A percentile compares a stretch with the other conserved stretches of the same genome.
phyloP scores from a whole-genome alignment of 2,797 vertebrate species.

The Paramormyrops hopkinsi region DNA sequence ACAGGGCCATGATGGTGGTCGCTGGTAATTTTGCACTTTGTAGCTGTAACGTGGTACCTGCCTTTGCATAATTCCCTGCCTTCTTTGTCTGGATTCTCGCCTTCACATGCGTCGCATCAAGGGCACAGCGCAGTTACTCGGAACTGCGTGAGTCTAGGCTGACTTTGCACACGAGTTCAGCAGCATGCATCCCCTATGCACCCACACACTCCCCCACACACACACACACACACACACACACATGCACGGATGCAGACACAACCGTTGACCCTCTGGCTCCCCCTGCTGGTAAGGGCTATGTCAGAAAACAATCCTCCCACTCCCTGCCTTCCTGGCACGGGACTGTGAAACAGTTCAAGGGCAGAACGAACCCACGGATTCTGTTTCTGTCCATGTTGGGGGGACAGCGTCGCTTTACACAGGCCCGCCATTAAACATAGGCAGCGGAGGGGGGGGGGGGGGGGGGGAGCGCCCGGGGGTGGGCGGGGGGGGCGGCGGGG shows the following conservation, averaged over 20 bases:
- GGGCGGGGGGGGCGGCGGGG: too few relatives aligned
- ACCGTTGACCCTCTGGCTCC: background rate
- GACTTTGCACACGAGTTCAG: background rate
- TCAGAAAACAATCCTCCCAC: background rate
- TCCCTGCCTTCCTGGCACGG: background rate
- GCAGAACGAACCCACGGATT: constrained; percentile 1
- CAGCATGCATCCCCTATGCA: background rate
- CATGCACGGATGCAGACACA: background rate
- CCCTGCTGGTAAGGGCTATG: background rate
- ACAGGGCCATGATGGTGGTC: background rate
- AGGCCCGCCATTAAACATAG: background rate
- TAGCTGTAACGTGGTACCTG: background rate
- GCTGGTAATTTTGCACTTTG: background rate
- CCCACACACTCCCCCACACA: background rate
- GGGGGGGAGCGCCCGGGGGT: too few relatives aligned
- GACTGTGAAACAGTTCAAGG: constrained; percentile 1
- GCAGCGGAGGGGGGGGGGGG: background rate
- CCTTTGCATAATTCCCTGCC: background rate
- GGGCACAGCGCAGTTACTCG: background rate
- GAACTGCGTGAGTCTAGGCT: background rate
- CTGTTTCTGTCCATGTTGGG: background rate
- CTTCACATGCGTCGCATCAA: background rate
- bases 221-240: background rate
- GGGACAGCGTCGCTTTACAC: background rate
- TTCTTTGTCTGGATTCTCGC: background rate